These are phyloP conservation scores for Bucco capensis DNA, from an alignment of 2,113 vertebrate species.

Conservation along the genomic window DNA sequence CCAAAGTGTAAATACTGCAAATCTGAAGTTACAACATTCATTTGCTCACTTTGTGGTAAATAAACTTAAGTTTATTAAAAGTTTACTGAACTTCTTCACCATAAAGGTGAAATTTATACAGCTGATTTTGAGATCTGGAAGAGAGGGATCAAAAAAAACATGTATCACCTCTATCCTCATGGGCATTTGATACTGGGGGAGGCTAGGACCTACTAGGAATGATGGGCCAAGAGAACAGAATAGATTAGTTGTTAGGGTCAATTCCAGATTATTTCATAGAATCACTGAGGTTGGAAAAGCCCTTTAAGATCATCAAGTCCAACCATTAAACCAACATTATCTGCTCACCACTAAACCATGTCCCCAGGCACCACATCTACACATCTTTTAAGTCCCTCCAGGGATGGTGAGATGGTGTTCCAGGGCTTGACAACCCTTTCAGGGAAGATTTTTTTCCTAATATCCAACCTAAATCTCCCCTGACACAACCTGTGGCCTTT, in stretches of 20 bases:
- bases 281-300: background rate
- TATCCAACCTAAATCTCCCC: background rate
- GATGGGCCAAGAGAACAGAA: accelerated
- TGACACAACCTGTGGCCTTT: background rate
- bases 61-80: too few species aligned
- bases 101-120: accelerated
- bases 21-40: background rate
- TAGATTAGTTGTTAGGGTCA: background rate
- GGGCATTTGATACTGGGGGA: background rate
- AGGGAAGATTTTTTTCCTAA: background rate
- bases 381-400: background rate
- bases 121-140: background rate
- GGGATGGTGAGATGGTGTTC: too few species aligned
- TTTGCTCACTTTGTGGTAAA: background rate
- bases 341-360: background rate
- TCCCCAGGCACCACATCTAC: background rate
- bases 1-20: background rate
- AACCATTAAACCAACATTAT: background rate
- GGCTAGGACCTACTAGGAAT: background rate
- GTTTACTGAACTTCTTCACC: too few species aligned
- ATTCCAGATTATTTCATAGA: background rate
- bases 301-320: background rate
- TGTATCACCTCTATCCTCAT: background rate
- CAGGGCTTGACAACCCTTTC: background rate
- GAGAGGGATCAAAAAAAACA: background rate